phyloP scores from a whole-genome alignment of 2,888 invertebrate genomes.

The Mesochorus sp. region DNA sequence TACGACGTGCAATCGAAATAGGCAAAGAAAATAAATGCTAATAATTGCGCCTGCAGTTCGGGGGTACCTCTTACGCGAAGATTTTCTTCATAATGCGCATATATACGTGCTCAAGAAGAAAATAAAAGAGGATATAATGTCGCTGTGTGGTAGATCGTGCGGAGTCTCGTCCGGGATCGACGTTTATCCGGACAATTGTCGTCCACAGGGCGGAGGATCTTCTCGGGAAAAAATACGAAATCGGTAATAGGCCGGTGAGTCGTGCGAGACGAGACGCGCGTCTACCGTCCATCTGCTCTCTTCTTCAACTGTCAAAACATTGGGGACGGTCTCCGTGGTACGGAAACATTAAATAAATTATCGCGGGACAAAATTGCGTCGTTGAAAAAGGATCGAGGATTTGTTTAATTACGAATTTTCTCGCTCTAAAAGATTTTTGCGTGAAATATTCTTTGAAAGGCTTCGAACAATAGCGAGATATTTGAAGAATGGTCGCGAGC shows the following conservation, averaged over 20 bases:
- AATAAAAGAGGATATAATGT: constrained; percentile 9
- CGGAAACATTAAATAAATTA: constrained; percentile 43
- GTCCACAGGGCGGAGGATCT: constrained; percentile 39
- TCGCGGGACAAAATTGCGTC: no score
- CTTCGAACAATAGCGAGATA: not conserved
- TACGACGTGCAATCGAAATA: no score
- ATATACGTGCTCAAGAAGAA: constrained; percentile 39
- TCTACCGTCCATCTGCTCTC: constrained; percentile 22
- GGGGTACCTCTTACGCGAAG: no score
- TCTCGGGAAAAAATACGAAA: constrained; percentile 61
- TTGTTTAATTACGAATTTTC: no score
- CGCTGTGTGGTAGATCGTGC: constrained; percentile 1
- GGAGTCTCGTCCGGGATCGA: constrained; percentile 40
- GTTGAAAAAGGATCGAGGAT: no score
- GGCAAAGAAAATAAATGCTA: no score
- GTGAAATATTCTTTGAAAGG: constrained; percentile 9
- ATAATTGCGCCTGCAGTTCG: no score
- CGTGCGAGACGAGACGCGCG: constrained; percentile 65
- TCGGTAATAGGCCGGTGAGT: constrained; percentile 66
- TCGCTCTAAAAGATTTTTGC: no score
- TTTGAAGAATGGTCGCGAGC: constrained; percentile 26
- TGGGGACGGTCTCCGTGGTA: constrained; percentile 33
- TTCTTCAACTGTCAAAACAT: constrained; percentile 37
- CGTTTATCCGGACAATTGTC: constrained; percentile 59
- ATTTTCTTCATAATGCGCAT: no score